phyloP scores from a whole-genome alignment of 2,113 vertebrate genomes.

The Poecilia latipinna region DNA sequence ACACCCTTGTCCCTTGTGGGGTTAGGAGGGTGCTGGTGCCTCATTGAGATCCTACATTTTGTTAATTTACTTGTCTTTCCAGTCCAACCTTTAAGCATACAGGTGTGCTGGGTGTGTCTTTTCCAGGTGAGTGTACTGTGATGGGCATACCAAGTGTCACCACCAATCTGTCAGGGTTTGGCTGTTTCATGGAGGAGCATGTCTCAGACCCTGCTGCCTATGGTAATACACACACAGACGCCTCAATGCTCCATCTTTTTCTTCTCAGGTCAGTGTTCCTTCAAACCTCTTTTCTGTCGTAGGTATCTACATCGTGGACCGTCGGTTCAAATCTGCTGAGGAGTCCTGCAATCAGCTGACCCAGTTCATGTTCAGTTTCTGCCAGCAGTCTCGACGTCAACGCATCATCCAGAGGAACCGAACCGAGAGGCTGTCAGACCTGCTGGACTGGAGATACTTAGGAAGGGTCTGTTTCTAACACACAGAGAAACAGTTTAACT shows the following conservation, averaged over 20 bases:
- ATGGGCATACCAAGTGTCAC: conserved; percentile 99
- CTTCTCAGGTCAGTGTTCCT: not conserved
- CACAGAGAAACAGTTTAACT: not conserved
- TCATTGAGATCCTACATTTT: too few relatives aligned
- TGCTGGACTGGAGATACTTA: conserved; percentile 95
- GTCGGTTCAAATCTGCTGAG: conserved; percentile 89
- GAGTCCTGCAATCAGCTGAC: conserved; percentile 97
- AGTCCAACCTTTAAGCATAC: too few relatives aligned
- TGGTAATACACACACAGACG: conserved; percentile 74
- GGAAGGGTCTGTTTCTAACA: conserved; percentile 83
- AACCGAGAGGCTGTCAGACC: conserved; percentile 92
- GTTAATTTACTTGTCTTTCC: too few relatives aligned
- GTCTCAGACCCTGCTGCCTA: conserved; percentile 94
- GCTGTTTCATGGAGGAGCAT: conserved; percentile 97
- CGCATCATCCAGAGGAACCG: conserved; percentile 95
- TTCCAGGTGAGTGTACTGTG: conserved; percentile 94
- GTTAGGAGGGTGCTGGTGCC: too few relatives aligned
- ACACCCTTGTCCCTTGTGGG: too few relatives aligned
- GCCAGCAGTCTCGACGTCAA: conserved; percentile 94
- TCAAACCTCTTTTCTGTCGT: not conserved
- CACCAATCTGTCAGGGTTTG: conserved; percentile 97
- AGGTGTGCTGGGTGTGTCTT: conserved; percentile 6
- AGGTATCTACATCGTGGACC: conserved; percentile 97
- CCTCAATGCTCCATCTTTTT: not conserved
- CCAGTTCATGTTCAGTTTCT: conserved; percentile 93